Evolutionary conservation across 2,113 vertebrate genomes (phyloP).

Genomic region (Neogobius melanostomus): DNA sequence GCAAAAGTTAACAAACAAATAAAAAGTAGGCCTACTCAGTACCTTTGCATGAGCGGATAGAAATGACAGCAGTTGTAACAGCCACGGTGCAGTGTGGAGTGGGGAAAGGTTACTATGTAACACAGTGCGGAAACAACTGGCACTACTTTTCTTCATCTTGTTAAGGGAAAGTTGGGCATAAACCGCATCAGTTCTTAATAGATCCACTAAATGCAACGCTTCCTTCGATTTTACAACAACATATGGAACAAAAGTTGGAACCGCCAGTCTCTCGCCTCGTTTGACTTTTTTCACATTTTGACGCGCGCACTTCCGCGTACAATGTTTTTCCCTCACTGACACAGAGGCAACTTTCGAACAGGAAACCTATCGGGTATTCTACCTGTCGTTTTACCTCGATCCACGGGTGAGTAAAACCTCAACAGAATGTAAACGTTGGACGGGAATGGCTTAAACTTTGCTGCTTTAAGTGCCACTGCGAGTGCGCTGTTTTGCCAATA

Average conservation of each 20-base stretch:
- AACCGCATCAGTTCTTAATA: background rate
- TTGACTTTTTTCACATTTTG: constrained; percentile 13
- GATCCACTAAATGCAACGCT: background rate
- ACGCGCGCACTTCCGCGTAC: constrained; percentile 77
- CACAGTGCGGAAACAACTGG: constrained; percentile 70
- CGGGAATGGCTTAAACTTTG: background rate
- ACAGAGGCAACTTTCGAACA: constrained; percentile 73
- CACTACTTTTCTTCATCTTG: constrained; percentile 10
- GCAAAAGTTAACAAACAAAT: too few species aligned
- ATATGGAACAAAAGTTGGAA: background rate
- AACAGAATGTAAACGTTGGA: background rate
- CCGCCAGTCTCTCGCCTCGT: background rate
- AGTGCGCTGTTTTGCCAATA: constrained; percentile 34
- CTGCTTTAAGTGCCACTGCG: background rate
- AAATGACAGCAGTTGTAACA: background rate
- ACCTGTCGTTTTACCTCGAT: constrained; percentile 50
- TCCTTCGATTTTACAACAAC: background rate
- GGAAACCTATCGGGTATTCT: constrained; percentile 62
- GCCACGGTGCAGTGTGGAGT: too few species aligned
- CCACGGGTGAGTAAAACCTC: constrained; percentile 63
- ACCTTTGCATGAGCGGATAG: too few species aligned
- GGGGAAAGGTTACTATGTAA: constrained; percentile 73
- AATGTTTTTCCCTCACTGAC: constrained; percentile 67
- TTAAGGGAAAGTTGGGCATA: constrained; percentile 38
- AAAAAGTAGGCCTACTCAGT: too few species aligned